Percentiles rank a stretch among this genome's conserved stretches.
Evolutionary conservation across 2,888 invertebrate genomes (phyloP).

Genomic region (Sinotaia quadrata): DNA sequence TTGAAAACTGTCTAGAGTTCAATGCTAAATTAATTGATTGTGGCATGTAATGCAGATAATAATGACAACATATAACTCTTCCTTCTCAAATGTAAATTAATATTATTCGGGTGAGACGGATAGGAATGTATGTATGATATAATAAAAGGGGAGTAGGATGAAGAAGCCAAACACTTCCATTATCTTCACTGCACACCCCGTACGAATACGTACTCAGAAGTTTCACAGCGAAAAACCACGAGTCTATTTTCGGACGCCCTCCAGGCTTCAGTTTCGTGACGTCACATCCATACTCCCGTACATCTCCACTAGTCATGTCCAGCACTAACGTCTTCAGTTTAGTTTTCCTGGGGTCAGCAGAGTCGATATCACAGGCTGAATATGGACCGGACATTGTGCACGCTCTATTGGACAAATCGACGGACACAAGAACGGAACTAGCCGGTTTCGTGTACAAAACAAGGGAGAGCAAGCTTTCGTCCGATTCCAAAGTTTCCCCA

Average conservation of each 20-base stretch:
- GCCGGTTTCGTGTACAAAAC: not conserved
- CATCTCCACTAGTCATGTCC: not conserved
- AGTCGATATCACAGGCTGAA: not conserved
- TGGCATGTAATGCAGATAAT: no score
- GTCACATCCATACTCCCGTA: conserved; percentile 7
- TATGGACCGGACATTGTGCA: not conserved
- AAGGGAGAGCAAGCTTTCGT: not conserved
- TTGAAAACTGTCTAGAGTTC: no score
- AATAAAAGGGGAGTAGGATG: no score
- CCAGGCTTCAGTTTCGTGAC: not conserved
- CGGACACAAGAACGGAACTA: not conserved
- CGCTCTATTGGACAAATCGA: not conserved
- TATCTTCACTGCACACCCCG: no score
- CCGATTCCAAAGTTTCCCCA: not conserved
- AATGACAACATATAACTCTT: no score
- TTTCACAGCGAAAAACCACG: not conserved
- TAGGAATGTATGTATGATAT: no score
- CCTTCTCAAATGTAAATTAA: no score
- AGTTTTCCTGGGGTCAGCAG: not conserved
- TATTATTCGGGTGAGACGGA: no score
- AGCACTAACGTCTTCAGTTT: not conserved
- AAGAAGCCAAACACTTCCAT: no score
- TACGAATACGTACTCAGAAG: not conserved
- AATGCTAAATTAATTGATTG: no score
- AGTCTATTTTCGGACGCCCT: not conserved